Conservation (phyloP, 2,888 invertebrate species). For the Argyresthia albistria region DNA sequence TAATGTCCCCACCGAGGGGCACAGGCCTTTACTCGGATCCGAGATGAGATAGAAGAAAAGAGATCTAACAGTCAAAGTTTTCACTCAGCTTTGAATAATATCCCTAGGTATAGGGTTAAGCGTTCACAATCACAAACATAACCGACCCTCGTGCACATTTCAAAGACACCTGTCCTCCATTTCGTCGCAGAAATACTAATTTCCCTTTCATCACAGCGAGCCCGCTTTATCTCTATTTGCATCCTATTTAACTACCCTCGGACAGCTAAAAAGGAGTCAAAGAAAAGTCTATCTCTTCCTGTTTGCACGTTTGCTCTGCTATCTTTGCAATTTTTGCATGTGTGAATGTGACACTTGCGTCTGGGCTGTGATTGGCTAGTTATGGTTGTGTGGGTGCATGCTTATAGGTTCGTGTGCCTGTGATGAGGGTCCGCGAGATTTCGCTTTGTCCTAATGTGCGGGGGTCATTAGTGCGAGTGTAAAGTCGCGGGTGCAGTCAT, state of each 20-base stretch:
- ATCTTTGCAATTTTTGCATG: slow-evolving; percentile 15
- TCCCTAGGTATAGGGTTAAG: too few species aligned
- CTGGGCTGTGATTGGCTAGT: not conserved
- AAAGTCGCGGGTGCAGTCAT: slow-evolving; percentile 34
- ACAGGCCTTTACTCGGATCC: too few species aligned
- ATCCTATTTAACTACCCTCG: slow-evolving; percentile 62
- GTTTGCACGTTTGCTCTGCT: slow-evolving; percentile 60
- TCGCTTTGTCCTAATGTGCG: slow-evolving; percentile 19
- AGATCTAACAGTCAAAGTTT: too few species aligned
- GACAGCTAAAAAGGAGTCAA: slow-evolving; percentile 61
- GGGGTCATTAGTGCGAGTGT: slow-evolving; percentile 39
- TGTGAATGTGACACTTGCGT: not conserved
- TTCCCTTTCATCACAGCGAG: slow-evolving; percentile 46
- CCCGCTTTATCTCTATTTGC: slow-evolving; percentile 62
- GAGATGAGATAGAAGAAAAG: too few species aligned
- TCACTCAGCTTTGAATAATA: too few species aligned
- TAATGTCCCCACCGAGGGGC: too few species aligned
- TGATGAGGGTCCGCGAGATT: slow-evolving; percentile 17
- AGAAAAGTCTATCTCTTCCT: slow-evolving; percentile 60
- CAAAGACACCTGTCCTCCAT: slow-evolving; percentile 12
- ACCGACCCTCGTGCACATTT: slow-evolving; percentile 4
- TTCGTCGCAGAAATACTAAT: slow-evolving; percentile 26
- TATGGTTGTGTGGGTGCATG: not conserved
- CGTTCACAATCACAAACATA: too few species aligned
- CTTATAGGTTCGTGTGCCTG: slow-evolving; percentile 9